Percentiles rank a stretch among this genome's conserved stretches.
phyloP scores from a whole-genome alignment of 2,888 invertebrate genomes.

The Alloplasta piceator region DNA sequence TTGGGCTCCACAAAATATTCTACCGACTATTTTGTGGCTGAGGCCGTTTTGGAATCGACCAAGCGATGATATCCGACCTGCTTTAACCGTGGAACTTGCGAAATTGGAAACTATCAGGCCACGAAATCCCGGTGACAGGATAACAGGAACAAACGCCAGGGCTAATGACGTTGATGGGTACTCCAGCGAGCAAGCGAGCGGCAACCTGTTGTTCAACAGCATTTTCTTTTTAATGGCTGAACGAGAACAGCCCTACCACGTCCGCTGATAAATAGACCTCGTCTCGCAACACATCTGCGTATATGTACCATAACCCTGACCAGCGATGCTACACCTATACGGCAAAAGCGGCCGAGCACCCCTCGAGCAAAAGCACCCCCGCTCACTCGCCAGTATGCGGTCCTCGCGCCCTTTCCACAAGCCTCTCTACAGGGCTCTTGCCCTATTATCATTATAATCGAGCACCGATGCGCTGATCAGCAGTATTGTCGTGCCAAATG shows the following conservation, averaged over 20 bases:
- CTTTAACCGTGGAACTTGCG: not conserved
- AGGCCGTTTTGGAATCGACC: too few relatives aligned
- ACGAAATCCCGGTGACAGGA: constrained; percentile 28
- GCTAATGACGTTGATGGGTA: constrained; percentile 77
- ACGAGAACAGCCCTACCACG: constrained; percentile 68
- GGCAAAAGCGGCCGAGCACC: constrained; percentile 59
- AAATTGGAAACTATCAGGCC: constrained; percentile 11
- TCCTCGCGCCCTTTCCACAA: constrained; percentile 66
- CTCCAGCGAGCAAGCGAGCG: constrained; percentile 45
- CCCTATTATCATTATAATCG: constrained; percentile 82
- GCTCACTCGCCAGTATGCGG: constrained; percentile 32
- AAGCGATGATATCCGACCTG: too few relatives aligned
- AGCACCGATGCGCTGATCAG: constrained; percentile 81
- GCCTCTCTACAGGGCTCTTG: constrained; percentile 64
- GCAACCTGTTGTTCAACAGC: constrained; percentile 79
- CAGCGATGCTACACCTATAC: constrained; percentile 46
- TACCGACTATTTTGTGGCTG: constrained; percentile 2
- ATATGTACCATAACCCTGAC: constrained; percentile 29
- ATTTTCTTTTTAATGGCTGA: constrained; percentile 73
- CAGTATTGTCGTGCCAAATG: constrained; percentile 82
- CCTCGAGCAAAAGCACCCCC: constrained; percentile 55
- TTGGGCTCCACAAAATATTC: constrained; percentile 11
- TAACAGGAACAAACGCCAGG: constrained; percentile 67
- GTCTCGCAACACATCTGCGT: constrained; percentile 78
- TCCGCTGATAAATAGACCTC: constrained; percentile 79